Evolutionary conservation across 30 jellyfish, hydroid and myxozoan genomes (phyloP), one percentile per base, ranked within the genome.

Genomic region (Aurelia sp.): DNA sequence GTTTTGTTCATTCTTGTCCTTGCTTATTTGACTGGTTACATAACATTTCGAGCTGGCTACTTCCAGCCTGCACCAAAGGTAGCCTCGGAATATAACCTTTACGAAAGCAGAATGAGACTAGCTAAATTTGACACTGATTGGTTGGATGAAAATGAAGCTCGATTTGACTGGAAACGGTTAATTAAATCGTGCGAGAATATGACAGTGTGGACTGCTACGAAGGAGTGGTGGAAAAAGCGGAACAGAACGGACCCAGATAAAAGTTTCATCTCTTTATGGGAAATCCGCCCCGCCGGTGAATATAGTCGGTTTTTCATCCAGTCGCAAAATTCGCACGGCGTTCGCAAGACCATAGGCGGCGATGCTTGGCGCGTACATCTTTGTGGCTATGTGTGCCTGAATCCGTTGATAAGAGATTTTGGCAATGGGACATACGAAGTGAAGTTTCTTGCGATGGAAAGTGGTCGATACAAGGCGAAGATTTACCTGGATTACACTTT

Each of bases 361-460:
- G 99, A 95, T 63, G 58, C 88, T 27, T 95, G 99, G 99, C 90
- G 99, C 21, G 89, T 80, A 12, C 92, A 63, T 63, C 80, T 95
- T 18, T 65, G 86, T 67, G 99, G 98, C 1, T 78, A 85, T 7
- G 88, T 96, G 16, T 84, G 97, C 31, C 65, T 90, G 8, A 85
- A 92, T 20, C 91, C 94, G 21, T 53, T 64, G 11, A 80, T 90
- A 50, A 40, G 84, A 20, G 99, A 95, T 77, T 86, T 85, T 13
- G 95, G 96, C 35, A 90, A 95, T 70, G 99, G 99, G 11, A 67
- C 97, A 8, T 96, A 96, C 61, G 97, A 96, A 68, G 96, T 96
- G 51, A 81, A 84, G 59, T 96, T 96, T 83, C 75, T 96, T 10
- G 90, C 87, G 20, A 52, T 91, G 57, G 96, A 82, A 55, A 53